Evolutionary conservation across 2,888 invertebrate species (phyloP).

Genomic region (Chrysomela aeneicollis): DNA sequence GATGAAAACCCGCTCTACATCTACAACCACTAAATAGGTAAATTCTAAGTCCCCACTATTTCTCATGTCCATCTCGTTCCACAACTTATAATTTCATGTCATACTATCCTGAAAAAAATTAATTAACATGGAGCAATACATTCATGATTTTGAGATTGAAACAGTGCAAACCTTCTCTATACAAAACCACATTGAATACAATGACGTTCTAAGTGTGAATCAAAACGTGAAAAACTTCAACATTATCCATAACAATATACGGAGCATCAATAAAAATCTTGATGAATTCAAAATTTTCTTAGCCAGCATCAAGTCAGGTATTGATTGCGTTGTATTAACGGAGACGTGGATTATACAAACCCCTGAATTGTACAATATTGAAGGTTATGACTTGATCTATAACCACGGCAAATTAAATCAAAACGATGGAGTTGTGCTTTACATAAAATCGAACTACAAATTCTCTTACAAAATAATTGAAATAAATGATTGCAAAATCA

Average conservation of each 20-base stretch:
- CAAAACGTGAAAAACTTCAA: constrained; percentile 1
- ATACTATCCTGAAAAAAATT: neutral
- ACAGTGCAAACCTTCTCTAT: neutral
- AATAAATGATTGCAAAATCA: constrained; percentile 1
- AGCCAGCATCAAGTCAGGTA: neutral
- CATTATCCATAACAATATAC: constrained; percentile 4
- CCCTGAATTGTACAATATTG: constrained; percentile 5
- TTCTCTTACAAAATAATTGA: constrained; percentile 5
- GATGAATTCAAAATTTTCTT: neutral
- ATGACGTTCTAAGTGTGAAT: constrained; percentile 1
- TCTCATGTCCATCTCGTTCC: neutral
- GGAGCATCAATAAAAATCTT: constrained; percentile 2
- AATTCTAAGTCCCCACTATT: neutral
- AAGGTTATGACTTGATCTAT: constrained; percentile 1
- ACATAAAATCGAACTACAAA: neutral
- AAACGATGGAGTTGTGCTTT: neutral
- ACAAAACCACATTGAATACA: constrained; percentile 3
- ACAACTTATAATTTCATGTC: neutral
- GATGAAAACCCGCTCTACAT: constrained; percentile 3
- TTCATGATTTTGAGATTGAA: constrained; percentile 4
- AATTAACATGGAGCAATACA: constrained; percentile 4
- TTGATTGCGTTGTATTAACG: constrained; percentile 9
- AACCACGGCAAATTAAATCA: neutral
- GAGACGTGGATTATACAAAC: constrained; percentile 1
- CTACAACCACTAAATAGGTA: constrained; percentile 10